Conservation (phyloP, 2,797 vertebrate genomes). For the Ispidina lecontei region DNA sequence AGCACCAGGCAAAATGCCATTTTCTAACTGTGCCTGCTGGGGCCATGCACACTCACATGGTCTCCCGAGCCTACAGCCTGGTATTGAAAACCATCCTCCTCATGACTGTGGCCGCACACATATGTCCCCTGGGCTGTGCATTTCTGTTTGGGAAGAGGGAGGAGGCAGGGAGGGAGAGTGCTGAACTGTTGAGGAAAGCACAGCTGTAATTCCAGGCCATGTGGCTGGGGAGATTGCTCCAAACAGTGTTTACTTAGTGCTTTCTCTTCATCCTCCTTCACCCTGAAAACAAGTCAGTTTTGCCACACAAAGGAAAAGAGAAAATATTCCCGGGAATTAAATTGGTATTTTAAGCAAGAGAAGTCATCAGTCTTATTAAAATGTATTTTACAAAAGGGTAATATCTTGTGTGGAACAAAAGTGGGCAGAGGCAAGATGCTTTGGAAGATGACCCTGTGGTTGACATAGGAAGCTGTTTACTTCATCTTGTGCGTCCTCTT, state of each 20-base stretch:
- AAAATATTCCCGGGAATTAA: neutral
- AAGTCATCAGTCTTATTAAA: neutral
- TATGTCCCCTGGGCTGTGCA: neutral
- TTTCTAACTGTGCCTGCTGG: neutral
- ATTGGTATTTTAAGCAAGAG: neutral
- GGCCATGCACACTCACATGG: accelerated
- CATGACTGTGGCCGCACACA: neutral
- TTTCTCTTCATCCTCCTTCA: neutral
- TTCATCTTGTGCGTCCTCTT: neutral
- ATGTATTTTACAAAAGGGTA: neutral
- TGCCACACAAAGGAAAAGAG: neutral
- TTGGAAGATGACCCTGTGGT: neutral
- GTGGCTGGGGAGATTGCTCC: neutral
- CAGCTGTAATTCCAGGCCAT: neutral
- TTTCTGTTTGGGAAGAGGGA: neutral
- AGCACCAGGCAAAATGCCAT: neutral
- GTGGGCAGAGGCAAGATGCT: neutral
- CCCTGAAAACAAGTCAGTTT: neutral
- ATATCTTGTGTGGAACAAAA: neutral
- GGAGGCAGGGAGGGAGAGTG: neutral
- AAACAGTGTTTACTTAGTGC: neutral
- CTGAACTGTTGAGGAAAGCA: neutral
- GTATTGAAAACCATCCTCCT: accelerated
- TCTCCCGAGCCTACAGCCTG: neutral
- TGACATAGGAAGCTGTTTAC: neutral